These are phyloP conservation scores for Pristionchus mayeri DNA, from an alignment of 2,888 invertebrate genomes.

Conservation along the genomic window DNA sequence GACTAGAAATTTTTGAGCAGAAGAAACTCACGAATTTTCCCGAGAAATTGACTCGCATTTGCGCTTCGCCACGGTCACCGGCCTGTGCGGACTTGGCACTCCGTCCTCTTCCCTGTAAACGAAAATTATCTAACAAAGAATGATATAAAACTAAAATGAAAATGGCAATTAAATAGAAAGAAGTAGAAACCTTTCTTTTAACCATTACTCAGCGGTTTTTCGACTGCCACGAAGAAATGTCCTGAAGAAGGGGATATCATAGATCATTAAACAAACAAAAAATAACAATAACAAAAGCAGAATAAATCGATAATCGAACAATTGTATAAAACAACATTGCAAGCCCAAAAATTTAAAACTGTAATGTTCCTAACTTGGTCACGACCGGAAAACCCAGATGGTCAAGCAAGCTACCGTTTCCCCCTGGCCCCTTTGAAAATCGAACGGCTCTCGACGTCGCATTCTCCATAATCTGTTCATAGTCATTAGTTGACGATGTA, in stretches of 20 bases:
- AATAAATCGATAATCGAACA: too few relatives aligned
- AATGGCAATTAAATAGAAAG: background rate
- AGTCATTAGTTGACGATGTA: constrained; percentile 41
- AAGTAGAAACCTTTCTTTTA: constrained; percentile 1
- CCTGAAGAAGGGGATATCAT: background rate
- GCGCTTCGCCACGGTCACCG: constrained; percentile 38
- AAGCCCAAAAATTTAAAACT: too few relatives aligned
- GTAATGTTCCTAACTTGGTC: too few relatives aligned
- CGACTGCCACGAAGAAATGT: background rate
- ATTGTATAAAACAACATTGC: too few relatives aligned
- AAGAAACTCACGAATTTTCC: constrained; percentile 44
- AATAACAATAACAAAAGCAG: background rate
- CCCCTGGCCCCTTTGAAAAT: too few relatives aligned
- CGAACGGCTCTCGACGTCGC: background rate
- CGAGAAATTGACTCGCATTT: background rate
- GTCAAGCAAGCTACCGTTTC: too few relatives aligned
- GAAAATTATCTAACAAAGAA: background rate
- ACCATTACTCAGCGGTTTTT: background rate
- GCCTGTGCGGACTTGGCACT: constrained; percentile 45
- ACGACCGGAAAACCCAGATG: too few relatives aligned
- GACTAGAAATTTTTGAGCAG: background rate
- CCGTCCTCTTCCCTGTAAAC: constrained; percentile 38
- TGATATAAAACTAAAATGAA: background rate
- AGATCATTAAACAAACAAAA: background rate
- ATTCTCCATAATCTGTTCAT: background rate